These are phyloP conservation scores for Acleris sparsana DNA, from an alignment of 2,888 invertebrate species.

Conservation along the genomic window DNA sequence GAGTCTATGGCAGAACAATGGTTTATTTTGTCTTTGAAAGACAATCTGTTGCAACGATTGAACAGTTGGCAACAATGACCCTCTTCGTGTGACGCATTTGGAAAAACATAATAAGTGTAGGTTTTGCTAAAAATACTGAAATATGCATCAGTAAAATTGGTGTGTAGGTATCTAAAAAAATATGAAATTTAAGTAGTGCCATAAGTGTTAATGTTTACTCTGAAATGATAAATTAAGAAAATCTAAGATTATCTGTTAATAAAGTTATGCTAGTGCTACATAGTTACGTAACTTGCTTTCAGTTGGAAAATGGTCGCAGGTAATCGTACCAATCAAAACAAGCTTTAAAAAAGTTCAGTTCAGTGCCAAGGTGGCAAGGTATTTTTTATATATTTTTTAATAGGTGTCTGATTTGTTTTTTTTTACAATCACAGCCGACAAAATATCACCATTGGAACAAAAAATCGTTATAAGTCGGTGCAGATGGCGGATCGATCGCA, in stretches of 20 bases:
- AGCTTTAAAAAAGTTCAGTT: no score
- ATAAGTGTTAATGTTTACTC: no score
- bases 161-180: no score
- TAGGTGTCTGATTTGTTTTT: no score
- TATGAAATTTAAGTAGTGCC: no score
- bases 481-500: constrained; percentile 51
- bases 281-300: no score
- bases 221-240: no score
- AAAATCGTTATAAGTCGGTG: constrained; percentile 36
- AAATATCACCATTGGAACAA: neutral
- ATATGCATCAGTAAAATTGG: neutral
- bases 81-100: constrained; percentile 48
- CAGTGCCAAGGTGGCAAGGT: no score
- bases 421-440: neutral
- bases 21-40: constrained; percentile 69
- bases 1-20: constrained; percentile 70
- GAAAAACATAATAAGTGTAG: constrained; percentile 34
- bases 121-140: neutral
- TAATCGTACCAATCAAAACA: no score
- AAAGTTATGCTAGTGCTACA: neutral
- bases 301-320: no score
- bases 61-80: constrained; percentile 69
- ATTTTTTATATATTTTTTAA: no score
- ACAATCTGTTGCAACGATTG: constrained; percentile 57
- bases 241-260: constrained; percentile 5